Evolutionary conservation across 2,797 vertebrate genomes (phyloP), one percentile per base, ranked within the genome.

Genomic region (Sarcophilus harrisii): DNA sequence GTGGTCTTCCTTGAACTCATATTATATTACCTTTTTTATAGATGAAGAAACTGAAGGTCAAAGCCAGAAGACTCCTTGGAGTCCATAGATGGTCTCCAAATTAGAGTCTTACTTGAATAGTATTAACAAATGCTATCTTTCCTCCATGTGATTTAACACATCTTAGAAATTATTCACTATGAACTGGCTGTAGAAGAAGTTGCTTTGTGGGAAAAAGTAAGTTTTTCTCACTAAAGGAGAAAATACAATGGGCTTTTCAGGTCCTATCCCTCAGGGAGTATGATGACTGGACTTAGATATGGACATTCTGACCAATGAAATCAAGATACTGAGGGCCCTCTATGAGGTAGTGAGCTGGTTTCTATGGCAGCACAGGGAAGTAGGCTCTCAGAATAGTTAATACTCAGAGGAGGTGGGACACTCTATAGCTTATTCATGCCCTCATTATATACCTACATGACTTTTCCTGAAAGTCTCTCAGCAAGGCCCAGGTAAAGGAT

Each of bases 321-420:
- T 96, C 32, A 92, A 96, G 14, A 81, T 62, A 57, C 87, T 96
- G 91, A 93, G 87, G 59, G 38, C 59, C 57, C 21, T 95, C 57
- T 96, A 94, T 91, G 9, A 92, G n/a, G 95, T 94, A 92, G 96
- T 95, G 54, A 38, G 24, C 27, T 87, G 38, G 73, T 87, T 87
- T 87, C 73, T 87, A 87, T 49, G 73, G 73, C 10, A 87, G 73
- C 73, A 27, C 38, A 10, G 9, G 38, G 21, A 11, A 9, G 11
- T 27, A 11, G 73, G 73, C 49, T 27, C 9, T 87, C 21, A 87
- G 38, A 8, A 49, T 45, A 87, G 8, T 87, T 87, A 45, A 11
- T 87, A 87, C 73, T 87, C 8, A 49, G 38, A 87, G 73, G 38
- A 11, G 3, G 73, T 49, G 10, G 73, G 38, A 38, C 1, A 28